These are phyloP conservation scores for Epizoanthus rinbou DNA, from an alignment of 92 coral and sea anemone species.

Conservation along the genomic window DNA sequence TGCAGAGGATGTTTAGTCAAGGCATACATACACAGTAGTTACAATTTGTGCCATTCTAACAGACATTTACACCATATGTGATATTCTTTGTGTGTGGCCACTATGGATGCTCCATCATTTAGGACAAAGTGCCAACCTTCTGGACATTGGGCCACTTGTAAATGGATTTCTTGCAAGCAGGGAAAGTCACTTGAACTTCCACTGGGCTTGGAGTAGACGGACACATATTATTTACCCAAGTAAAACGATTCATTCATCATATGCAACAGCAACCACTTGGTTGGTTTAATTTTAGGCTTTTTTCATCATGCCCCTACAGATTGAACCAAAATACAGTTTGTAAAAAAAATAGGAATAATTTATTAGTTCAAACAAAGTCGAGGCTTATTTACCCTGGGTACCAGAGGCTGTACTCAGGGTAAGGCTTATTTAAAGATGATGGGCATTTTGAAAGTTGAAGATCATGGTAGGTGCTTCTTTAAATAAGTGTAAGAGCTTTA, in stretches of 20 bases:
- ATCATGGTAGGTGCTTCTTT: not conserved
- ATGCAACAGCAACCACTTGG: constrained; percentile 7
- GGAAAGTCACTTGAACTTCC: constrained; percentile 4
- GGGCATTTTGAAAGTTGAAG: constrained; percentile 18
- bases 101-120: not conserved
- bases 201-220: constrained; percentile 15
- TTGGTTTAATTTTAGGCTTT: constrained; percentile 4
- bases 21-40: constrained; percentile 12
- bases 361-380: too few relatives aligned
- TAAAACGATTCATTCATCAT: constrained; percentile 6
- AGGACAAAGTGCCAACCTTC: not conserved
- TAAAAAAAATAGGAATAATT: not conserved
- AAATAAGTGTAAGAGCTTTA: not conserved
- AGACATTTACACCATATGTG: constrained; percentile 21
- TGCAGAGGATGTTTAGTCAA: not conserved
- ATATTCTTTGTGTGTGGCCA: not conserved
- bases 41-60: constrained; percentile 18
- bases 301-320: constrained; percentile 2
- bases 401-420: too few relatives aligned
- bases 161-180: not conserved
- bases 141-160: constrained; percentile 2
- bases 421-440: too few relatives aligned
- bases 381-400: too few relatives aligned
- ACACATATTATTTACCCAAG: constrained; percentile 8
- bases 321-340: constrained; percentile 3